Base-by-base conservation (phyloP, 2,888 invertebrate genomes). In the Boloria selene region DNA sequence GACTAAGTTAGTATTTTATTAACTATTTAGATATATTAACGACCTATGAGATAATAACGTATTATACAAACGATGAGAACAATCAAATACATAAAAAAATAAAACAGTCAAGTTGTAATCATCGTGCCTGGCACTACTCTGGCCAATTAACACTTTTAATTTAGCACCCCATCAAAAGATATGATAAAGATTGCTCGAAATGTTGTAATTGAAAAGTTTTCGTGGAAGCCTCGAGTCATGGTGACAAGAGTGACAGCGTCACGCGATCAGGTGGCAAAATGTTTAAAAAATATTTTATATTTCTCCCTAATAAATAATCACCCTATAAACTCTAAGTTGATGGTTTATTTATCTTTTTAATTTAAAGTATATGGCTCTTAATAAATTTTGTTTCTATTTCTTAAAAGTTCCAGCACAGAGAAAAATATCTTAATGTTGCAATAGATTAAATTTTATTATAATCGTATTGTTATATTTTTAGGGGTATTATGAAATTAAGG, bases 51-150 rank as follows among this genome's bases (percentile, higher is more conserved):
- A 31, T 31, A 31, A 31, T 31, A 31, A 7, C 2, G 7, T 31
- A 7, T 7, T 38, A 2, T 10, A 38, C 7, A 0, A 38, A 10
- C 31, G 7, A 38, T 10, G 10, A 10, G 10, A 38, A 38, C 10
- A 38, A 38, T 38, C 7, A 16, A 14, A 49, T 49, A 49, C 4
- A 49, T 17, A 49, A n/a, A 38, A 14, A 14, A 13, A 6, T 49
- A 49, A 49, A 16, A 49, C 59, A 49, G 47, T 14, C 7, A 13
- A 16, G 7, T 7, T 17, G 17, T 38, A 4, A 31, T 26, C 75
- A 77, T 78, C 82, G 87, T 85, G 79, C 87, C 87, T 73, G 86
- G 85, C 77, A 77, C 86, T 71, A 49, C 69, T 77, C 73, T 72
- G 70, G 77, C 80, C 81, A 85, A 86, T 86, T 85, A 82, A 77